These are phyloP conservation scores for Leptobrachium leishanense DNA, from an alignment of 2,113 vertebrate genomes.

Conservation along the genomic window DNA sequence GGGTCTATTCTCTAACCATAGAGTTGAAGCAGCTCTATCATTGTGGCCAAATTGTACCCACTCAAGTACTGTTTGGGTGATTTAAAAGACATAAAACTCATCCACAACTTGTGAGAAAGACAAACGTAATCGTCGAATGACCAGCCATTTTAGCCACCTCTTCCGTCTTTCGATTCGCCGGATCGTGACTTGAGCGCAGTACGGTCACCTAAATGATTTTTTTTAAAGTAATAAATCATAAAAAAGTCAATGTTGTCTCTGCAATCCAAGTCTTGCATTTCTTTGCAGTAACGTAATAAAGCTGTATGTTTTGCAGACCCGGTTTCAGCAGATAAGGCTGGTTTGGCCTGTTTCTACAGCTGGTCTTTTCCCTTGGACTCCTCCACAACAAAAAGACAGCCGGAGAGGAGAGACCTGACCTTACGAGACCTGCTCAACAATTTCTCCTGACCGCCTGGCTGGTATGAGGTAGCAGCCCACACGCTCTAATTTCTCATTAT, in stretches of 20 bases:
- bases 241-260: neutral
- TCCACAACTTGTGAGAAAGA: too few species aligned
- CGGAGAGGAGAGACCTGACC: neutral
- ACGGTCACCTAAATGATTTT: too few species aligned
- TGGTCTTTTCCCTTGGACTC: slow-evolving; percentile 7
- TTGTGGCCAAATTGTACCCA: too few species aligned
- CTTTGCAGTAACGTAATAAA: neutral
- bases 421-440: slow-evolving; percentile 11
- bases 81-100: too few species aligned
- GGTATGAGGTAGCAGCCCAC: slow-evolving; percentile 2
- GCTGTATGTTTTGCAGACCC: neutral
- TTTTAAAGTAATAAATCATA: too few species aligned
- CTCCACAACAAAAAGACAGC: neutral
- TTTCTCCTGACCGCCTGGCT: slow-evolving; percentile 15
- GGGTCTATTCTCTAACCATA: too few species aligned
- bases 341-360: neutral
- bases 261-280: slow-evolving; percentile 50
- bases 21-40: too few species aligned
- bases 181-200: too few species aligned
- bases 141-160: too few species aligned
- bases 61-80: too few species aligned
- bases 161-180: too few species aligned
- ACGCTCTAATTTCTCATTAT: slow-evolving; percentile 47
- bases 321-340: neutral
- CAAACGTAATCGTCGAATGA: too few species aligned